These are phyloP conservation scores for Chelonus formosanus DNA, from an alignment of 2,888 invertebrate species.

Conservation along the genomic window DNA sequence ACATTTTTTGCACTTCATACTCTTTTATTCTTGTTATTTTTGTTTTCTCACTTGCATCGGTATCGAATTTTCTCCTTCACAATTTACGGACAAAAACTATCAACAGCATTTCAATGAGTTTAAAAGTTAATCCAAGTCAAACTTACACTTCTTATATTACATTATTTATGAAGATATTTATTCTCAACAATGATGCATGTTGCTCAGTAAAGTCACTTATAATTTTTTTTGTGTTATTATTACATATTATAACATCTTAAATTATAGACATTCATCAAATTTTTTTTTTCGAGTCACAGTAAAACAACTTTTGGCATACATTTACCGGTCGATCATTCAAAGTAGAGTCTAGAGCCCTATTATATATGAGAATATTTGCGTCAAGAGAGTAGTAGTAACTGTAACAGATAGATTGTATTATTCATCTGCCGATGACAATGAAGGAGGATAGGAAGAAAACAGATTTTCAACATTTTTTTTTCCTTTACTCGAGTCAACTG, in stretches of 20 bases:
- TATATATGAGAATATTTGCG: constrained; percentile 28
- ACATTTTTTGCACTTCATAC: neutral
- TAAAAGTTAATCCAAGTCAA: neutral
- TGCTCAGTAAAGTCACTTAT: neutral
- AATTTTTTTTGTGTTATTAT: neutral
- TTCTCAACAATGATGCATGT: neutral
- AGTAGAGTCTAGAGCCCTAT: constrained; percentile 30
- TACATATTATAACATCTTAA: neutral
- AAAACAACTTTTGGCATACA: constrained; percentile 25
- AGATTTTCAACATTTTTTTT: neutral
- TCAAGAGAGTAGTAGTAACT: constrained; percentile 19
- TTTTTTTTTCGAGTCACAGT: neutral
- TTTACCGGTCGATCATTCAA: constrained; percentile 16
- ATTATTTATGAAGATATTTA: constrained; percentile 7
- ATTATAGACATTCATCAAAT: neutral
- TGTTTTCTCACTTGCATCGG: constrained; percentile 8
- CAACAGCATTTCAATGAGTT: constrained; percentile 15
- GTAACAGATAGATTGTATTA: constrained; percentile 27
- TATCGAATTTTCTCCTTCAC: neutral
- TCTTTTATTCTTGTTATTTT: constrained; percentile 2
- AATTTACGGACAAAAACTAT: constrained; percentile 11
- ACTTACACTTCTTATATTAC: constrained; percentile 2
- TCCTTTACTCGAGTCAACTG: too few relatives aligned
- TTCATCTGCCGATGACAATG: constrained; percentile 22
- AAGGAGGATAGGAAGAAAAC: neutral